Conservation (phyloP, 2,113 vertebrate species). For the Aplodontia rufa region DNA sequence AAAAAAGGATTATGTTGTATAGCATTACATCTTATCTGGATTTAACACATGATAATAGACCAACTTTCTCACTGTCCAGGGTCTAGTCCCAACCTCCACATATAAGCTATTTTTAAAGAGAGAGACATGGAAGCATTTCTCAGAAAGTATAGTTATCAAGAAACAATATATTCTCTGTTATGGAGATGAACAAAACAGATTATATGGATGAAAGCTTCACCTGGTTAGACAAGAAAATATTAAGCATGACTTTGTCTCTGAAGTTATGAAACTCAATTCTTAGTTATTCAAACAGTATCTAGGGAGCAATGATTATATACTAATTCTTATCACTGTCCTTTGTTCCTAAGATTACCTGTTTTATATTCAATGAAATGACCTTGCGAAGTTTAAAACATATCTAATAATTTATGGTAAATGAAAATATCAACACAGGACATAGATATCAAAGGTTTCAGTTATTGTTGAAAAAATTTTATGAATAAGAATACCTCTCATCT, state of each 20-base stretch:
- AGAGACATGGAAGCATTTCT: neutral
- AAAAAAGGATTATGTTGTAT: too few relatives aligned
- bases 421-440: neutral
- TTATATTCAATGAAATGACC: neutral
- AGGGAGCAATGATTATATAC: neutral
- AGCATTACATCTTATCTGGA: too few relatives aligned
- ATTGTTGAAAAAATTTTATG: neutral
- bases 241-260: neutral
- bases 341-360: neutral
- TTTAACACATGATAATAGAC: too few relatives aligned
- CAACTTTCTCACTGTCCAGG: too few relatives aligned
- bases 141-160: neutral
- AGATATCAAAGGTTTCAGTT: neutral
- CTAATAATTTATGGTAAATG: neutral
- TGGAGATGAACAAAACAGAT: neutral
- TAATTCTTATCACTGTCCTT: neutral
- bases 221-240: neutral
- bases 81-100: too few relatives aligned
- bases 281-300: slow-evolving; percentile 4
- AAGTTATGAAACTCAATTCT: neutral
- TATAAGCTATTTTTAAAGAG: neutral
- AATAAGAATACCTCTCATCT: slow-evolving; percentile 1
- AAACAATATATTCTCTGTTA: neutral
- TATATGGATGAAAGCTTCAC: neutral
- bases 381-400: neutral